Evolutionary conservation across 2,113 vertebrate species (phyloP).

Genomic region (Prietella phreatophila): DNA sequence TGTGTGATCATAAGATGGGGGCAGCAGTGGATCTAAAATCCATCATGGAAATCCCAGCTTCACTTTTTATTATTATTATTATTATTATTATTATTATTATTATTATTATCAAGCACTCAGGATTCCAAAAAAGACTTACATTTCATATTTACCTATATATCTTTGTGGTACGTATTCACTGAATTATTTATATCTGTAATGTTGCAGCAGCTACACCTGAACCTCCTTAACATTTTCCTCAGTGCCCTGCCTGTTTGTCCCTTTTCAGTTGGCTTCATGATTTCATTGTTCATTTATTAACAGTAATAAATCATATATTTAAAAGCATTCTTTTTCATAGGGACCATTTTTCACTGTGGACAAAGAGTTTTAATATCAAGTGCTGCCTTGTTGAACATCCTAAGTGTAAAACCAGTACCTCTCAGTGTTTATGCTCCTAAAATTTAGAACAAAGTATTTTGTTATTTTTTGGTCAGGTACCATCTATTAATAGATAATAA

Average conservation of each 20-base stretch:
- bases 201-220: not conserved
- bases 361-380: not conserved
- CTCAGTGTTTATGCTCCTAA: not conserved
- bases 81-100: too few relatives aligned
- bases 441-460: not conserved
- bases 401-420: not conserved
- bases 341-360: not conserved
- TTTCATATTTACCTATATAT: not conserved
- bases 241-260: not conserved
- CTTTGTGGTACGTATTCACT: not conserved
- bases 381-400: not conserved
- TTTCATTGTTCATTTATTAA: not conserved
- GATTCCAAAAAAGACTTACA: not conserved
- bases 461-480: not conserved
- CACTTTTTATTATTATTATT: not conserved
- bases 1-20: constrained; percentile 13
- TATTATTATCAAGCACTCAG: not conserved
- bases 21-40: constrained; percentile 20
- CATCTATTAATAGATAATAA: not conserved
- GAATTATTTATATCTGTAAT: not conserved
- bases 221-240: not conserved
- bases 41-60: not conserved
- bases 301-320: not conserved
- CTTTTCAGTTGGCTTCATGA: not conserved
- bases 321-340: not conserved